Percentiles rank a stretch among this genome's conserved stretches.
phyloP scores from a whole-genome alignment of 92 coral and sea anemone species.

The Umimayanthus chanpuru region DNA sequence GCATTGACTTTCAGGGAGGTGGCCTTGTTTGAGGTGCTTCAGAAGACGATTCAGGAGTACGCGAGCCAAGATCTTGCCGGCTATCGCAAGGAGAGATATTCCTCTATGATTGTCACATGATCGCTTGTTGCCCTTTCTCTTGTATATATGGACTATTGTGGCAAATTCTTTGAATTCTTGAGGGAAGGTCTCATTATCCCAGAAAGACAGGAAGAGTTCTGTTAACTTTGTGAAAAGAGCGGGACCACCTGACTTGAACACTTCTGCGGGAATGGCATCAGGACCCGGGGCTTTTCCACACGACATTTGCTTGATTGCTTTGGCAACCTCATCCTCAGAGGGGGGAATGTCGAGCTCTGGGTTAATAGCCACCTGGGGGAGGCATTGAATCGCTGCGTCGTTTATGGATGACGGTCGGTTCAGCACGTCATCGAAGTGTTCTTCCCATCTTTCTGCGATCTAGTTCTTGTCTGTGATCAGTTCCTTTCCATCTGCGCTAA shows the following conservation, averaged over 20 bases:
- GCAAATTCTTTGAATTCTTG: background rate
- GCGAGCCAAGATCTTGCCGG: conserved; percentile 52
- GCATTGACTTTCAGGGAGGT: conserved; percentile 45
- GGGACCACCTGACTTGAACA: conserved; percentile 24
- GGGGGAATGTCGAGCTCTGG: background rate
- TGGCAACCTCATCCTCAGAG: background rate
- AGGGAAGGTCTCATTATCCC: conserved; percentile 2
- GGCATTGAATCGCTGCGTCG: background rate
- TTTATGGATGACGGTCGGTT: background rate
- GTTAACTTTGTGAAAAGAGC: conserved; percentile 2
- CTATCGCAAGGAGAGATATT: conserved; percentile 48
- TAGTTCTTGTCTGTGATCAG: background rate
- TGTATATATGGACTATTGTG: background rate
- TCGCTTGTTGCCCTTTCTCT: conserved; percentile 44
- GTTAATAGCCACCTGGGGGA: background rate
- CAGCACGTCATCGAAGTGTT: conserved; percentile 7
- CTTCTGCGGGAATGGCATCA: background rate
- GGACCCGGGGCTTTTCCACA: conserved; percentile 10
- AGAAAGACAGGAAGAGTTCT: conserved; percentile 1
- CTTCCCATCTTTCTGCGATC: conserved; percentile 10
- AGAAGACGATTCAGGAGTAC: conserved; percentile 45
- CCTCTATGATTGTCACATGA: conserved; percentile 55
- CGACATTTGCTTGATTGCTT: conserved; percentile 19
- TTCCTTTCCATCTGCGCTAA: background rate
- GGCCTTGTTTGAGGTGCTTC: conserved; percentile 22